These are phyloP conservation scores for Pantherophis vulpinus DNA, from an alignment of 2,797 vertebrate genomes.

Conservation along the genomic window DNA sequence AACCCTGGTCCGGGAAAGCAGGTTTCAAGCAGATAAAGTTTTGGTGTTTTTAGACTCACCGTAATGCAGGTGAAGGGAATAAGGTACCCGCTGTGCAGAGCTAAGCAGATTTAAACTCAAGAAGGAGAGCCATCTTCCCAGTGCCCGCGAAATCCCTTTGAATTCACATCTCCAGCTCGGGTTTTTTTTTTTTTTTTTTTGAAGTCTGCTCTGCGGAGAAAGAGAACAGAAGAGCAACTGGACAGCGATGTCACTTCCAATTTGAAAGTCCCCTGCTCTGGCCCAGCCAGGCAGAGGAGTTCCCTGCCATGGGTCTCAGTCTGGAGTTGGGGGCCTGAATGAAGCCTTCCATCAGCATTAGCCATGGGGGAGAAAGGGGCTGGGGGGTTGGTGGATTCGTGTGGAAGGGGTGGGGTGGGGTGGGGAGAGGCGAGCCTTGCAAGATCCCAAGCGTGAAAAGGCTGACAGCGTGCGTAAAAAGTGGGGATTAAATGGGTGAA, in stretches of 20 bases:
- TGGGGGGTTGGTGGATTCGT: neutral
- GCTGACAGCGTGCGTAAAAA: neutral
- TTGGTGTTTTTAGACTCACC: neutral
- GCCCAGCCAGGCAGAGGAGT: conserved; percentile 4
- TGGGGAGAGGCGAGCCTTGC: neutral
- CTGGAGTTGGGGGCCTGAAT: neutral
- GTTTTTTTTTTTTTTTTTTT: neutral
- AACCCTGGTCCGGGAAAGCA: neutral
- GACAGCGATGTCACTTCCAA: neutral
- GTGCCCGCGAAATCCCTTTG: neutral
- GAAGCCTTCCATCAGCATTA: conserved; percentile 7
- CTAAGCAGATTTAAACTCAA: neutral
- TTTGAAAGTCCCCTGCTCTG: conserved; percentile 25
- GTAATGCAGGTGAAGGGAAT: neutral
- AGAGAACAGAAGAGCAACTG: neutral
- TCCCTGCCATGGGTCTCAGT: conserved; percentile 6
- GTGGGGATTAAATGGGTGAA: neutral
- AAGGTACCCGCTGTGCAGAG: neutral
- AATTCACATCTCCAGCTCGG: conserved; percentile 1
- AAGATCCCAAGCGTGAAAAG: conserved; percentile 6
- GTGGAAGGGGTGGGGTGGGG: neutral
- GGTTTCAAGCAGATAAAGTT: neutral
- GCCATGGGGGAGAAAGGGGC: neutral
- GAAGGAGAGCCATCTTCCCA: neutral
- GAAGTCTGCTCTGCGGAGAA: neutral